Evolutionary conservation across 2,797 vertebrate species (phyloP), one percentile per base, ranked within the genome.

Genomic region (Danio kyathit): DNA sequence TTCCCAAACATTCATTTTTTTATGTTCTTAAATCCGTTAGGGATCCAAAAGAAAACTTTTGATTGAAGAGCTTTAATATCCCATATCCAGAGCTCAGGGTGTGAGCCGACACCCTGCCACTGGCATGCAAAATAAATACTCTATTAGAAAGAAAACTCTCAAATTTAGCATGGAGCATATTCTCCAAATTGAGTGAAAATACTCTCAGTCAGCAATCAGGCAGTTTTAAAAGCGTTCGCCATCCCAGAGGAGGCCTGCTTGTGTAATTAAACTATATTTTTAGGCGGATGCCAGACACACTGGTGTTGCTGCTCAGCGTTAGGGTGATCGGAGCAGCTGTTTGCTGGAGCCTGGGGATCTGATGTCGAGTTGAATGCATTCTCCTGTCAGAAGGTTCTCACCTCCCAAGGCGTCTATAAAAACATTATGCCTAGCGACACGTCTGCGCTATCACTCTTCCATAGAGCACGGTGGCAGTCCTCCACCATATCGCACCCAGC

Each of bases 241-340:
- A 81, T 87, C 87, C 86, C 85, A 82, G 19, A 83, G 86, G 91
- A 90, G 88, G 82, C 88, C 81, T 82, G 86, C 89, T 89, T 70
- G 74, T 89, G 86, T 90, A 91, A 91, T 87, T 90, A 90, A 92
- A 92, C 86, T 89, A 89, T 89, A 85, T 90, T 89, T 91, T 90
- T 91, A 90, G 89, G 83, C 71, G 40, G 86, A 91, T 85, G 85
- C 86, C 83, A 87, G 86, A 90, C 86, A 79, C 86, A 88, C 86
- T 88, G 85, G 87, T 88, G 85, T 87, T 64, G 52, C 66, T 82
- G 76, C 84, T 89, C 86, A 88, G 82, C 82, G 85, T 92, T 86
- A 86, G 84, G 87, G 87, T 90, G 89, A 90, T 89, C 88, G 86
- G 86, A 93, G 84, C 92, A 92, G 91, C 90, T 94, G 93, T 90